Percentiles rank a stretch among this genome's conserved stretches.
Evolutionary conservation across 2,113 vertebrate species (phyloP).

Genomic region (Addax nasomaculatus): DNA sequence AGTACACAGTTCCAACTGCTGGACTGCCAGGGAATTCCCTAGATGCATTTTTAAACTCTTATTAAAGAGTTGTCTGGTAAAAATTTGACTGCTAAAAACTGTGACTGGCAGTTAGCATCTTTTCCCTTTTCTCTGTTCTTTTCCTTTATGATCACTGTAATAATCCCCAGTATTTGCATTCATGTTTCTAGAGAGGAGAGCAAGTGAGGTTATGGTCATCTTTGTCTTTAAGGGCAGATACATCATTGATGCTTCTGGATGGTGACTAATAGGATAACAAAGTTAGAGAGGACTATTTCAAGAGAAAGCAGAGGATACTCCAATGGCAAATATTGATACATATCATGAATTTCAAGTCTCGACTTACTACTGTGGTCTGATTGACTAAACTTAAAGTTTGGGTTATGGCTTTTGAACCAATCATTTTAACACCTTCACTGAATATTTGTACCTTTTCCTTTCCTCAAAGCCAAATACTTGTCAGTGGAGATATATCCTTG

Average conservation of each 20-base stretch:
- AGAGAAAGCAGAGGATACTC: neutral
- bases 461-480: slow-evolving; percentile 9
- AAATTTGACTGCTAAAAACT: neutral
- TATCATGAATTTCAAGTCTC: neutral
- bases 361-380: neutral
- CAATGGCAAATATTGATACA: neutral
- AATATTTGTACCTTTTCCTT: neutral
- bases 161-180: neutral
- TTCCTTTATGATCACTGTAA: neutral
- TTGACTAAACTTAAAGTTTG: neutral
- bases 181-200: neutral
- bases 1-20: neutral
- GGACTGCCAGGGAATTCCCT: neutral
- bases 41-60: slow-evolving; percentile 10
- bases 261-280: neutral
- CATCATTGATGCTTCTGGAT: neutral
- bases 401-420: neutral
- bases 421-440: neutral
- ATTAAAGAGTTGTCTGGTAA: neutral
- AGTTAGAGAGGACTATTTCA: neutral
- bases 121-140: neutral
- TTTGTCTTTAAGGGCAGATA: neutral
- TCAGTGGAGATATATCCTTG: neutral
- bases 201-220: neutral
- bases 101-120: neutral